Conservation (phyloP, 2,888 invertebrate genomes). For the Cephus sareptanus region DNA sequence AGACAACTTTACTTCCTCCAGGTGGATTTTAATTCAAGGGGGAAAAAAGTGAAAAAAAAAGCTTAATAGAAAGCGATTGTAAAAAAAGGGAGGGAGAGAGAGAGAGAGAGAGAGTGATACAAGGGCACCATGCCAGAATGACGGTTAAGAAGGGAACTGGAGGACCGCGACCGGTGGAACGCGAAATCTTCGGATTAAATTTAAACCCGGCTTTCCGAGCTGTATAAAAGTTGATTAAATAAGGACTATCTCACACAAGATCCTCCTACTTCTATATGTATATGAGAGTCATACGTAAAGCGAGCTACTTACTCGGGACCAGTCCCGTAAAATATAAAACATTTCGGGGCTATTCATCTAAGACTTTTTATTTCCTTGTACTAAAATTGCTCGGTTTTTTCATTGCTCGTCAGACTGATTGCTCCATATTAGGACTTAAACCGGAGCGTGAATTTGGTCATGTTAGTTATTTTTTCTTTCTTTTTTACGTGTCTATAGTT, state of each 20-base stretch:
- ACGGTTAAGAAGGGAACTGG: background rate
- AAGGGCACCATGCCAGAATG: background rate
- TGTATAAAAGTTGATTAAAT: constrained; percentile 39
- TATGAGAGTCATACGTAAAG: background rate
- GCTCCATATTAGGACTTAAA: background rate
- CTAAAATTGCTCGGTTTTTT: background rate
- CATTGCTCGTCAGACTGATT: background rate
- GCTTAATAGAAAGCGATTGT: no score
- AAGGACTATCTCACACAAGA: constrained; percentile 31
- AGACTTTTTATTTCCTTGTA: background rate
- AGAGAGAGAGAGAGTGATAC: no score
- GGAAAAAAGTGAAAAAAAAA: no score
- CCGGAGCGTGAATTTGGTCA: background rate
- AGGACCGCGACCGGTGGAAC: constrained; percentile 17
- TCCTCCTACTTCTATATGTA: constrained; percentile 31
- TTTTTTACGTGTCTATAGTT: background rate
- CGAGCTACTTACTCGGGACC: background rate
- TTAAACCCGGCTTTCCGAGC: constrained; percentile 33
- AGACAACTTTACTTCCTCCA: background rate
- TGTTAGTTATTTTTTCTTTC: background rate
- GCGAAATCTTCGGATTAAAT: constrained; percentile 36
- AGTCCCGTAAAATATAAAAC: background rate
- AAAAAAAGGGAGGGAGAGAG: no score
- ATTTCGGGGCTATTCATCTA: background rate
- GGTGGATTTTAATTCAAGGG: no score